Percentiles rank a stretch among this genome's conserved stretches.
Evolutionary conservation across 2,113 vertebrate species (phyloP).

Genomic region (Proterorhinus semilunaris): DNA sequence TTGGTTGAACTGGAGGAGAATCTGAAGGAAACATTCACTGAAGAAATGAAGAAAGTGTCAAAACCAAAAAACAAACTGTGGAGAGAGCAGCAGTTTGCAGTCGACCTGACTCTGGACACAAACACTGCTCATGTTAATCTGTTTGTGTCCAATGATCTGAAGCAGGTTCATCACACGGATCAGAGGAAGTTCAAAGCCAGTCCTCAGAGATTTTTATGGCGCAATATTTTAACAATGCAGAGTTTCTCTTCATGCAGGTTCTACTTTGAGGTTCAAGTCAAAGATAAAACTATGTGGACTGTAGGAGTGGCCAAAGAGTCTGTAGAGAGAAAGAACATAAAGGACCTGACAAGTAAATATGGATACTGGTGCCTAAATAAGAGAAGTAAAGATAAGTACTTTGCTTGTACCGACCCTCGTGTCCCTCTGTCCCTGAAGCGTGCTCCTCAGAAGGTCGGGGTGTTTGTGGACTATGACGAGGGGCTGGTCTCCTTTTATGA

Average conservation of each 20-base stretch:
- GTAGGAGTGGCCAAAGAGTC: neutral
- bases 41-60: too few species aligned
- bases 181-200: too few species aligned
- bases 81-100: neutral
- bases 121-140: neutral
- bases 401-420: neutral
- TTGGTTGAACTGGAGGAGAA: too few species aligned
- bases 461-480: neutral
- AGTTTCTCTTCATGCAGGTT: neutral
- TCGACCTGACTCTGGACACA: slow-evolving; percentile 3
- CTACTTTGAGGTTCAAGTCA: slow-evolving; percentile 5
- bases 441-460: neutral
- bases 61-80: too few species aligned
- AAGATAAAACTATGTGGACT: neutral
- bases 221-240: neutral
- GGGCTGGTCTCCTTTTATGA: too few species aligned
- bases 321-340: neutral
- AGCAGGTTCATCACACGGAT: too few species aligned
- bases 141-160: too few species aligned
- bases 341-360: neutral
- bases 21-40: too few species aligned
- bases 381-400: neutral
- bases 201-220: neutral
- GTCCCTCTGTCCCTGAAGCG: neutral
- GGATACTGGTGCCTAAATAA: neutral